Evolutionary conservation across 2,113 vertebrate species (phyloP).

Genomic region (Hemicordylus capensis): DNA sequence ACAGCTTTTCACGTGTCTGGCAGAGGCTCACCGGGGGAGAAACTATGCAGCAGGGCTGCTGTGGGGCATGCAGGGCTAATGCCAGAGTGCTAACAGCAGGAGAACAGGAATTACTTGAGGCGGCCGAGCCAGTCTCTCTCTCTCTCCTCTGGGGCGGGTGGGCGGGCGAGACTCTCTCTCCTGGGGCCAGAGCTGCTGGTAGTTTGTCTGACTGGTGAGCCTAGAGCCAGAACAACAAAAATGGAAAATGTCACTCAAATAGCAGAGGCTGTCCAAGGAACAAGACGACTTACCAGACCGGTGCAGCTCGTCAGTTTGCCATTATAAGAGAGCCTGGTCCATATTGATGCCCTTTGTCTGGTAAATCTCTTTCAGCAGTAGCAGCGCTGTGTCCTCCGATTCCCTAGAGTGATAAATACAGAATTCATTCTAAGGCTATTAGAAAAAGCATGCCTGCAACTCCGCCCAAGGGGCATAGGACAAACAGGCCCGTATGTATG

Average conservation of each 20-base stretch:
- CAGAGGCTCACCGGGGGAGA: background rate
- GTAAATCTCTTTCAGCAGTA: slow-evolving; percentile 95
- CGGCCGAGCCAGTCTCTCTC: too few species aligned
- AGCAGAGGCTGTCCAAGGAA: background rate
- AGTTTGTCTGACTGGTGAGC: background rate
- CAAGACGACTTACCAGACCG: slow-evolving; percentile 43
- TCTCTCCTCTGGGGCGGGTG: too few species aligned
- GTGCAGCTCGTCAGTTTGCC: slow-evolving; percentile 33
- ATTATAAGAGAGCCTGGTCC: slow-evolving; percentile 77
- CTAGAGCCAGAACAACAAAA: background rate
- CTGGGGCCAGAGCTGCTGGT: too few species aligned
- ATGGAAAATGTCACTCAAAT: background rate
- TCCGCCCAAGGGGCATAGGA: too few species aligned
- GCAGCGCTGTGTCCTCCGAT: slow-evolving; percentile 91
- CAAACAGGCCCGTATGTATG: too few species aligned
- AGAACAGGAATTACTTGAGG: background rate
- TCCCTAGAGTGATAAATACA: slow-evolving; percentile 77
- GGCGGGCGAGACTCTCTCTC: too few species aligned
- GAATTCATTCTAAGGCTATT: background rate
- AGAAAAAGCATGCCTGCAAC: background rate
- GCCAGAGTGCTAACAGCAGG: background rate
- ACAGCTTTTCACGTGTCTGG: too few species aligned
- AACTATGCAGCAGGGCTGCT: background rate
- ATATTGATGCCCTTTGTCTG: slow-evolving; percentile 82
- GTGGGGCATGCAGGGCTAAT: background rate